These are phyloP conservation scores for Clarias laeviceps DNA, from an alignment of 2,797 vertebrate species.

Conservation along the genomic window DNA sequence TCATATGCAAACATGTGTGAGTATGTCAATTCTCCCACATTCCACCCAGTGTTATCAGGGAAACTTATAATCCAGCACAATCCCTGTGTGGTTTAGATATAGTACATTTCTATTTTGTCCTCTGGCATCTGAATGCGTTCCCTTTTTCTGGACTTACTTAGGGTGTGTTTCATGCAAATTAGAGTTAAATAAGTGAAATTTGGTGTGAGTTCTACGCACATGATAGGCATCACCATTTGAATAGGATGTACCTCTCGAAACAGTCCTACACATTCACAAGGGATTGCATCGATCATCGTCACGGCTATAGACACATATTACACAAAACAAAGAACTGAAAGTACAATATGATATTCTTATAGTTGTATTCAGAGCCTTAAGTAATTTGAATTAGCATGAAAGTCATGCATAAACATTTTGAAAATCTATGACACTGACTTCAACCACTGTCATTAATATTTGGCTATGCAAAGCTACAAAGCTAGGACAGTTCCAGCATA, in stretches of 20 bases:
- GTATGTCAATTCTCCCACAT: background rate
- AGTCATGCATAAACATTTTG: background rate
- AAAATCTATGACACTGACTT: background rate
- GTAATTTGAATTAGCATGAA: background rate
- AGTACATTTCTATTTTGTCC: background rate
- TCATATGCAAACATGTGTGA: background rate
- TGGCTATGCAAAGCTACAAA: too few relatives aligned
- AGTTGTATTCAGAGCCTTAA: too few relatives aligned
- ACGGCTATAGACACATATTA: background rate
- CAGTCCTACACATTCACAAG: background rate
- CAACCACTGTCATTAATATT: background rate
- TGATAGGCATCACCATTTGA: background rate
- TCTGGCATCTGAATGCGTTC: background rate
- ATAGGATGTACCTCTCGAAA: background rate
- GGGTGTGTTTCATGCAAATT: background rate
- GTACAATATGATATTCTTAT: background rate
- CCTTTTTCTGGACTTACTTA: background rate
- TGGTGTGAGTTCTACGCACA: background rate
- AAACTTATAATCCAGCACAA: background rate
- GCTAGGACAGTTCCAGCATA: too few relatives aligned
- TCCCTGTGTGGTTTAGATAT: too few relatives aligned
- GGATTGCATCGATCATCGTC: background rate
- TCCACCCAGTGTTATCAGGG: background rate
- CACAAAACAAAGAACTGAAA: background rate
- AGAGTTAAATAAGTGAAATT: background rate